Evolutionary conservation across 2,888 invertebrate species (phyloP), one percentile per base, ranked within the genome.

Genomic region (Drosophila limbata): DNA sequence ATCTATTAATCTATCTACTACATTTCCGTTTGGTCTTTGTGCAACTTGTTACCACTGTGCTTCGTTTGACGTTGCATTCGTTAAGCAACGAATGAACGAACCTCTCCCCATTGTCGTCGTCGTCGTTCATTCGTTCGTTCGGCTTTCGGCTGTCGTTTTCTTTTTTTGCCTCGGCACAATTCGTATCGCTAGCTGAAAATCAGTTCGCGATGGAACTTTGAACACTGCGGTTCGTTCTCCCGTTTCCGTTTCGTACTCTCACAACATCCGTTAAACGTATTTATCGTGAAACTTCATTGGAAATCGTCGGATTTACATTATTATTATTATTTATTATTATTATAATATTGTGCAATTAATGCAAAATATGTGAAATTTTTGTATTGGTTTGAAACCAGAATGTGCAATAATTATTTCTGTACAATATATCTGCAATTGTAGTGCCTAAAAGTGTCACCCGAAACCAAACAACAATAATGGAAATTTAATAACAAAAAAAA

Each of bases 131-230:
- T n/a, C 45, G 47, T 40, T 70, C 51, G 77, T 64, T 69, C 52
- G 53, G n/a, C 42, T 28, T 40, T n/a, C 25, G 44, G 47, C 15
- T 45, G 37, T 47, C 64, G 65, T 21, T 55, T 44, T 33, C n/a
- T 69, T 61, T 61, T 21, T 60, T 50, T 57, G 69, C 60, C 39
- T 78, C 80, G 80, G 69, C 69, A 52, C 53, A 61, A 47, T 61
- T 73, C 69, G 67, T 60, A 67, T 62, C 66, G 59, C 39, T 59
- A 50, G 31, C 66, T 74, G 50, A 64, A 70, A 87, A 84, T 87
- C 80, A 83, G 77, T 88, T 84, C 82, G 91, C 91, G 90, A 91
- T 91, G 92, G 90, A 92, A 91, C 90, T 91, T 92, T 91, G 91
- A 91, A 91, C 86, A 88, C 86, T 88, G 87, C 90, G 91, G 91